Evolutionary conservation across 2,113 vertebrate species (phyloP).

Genomic region (Micromys minutus): DNA sequence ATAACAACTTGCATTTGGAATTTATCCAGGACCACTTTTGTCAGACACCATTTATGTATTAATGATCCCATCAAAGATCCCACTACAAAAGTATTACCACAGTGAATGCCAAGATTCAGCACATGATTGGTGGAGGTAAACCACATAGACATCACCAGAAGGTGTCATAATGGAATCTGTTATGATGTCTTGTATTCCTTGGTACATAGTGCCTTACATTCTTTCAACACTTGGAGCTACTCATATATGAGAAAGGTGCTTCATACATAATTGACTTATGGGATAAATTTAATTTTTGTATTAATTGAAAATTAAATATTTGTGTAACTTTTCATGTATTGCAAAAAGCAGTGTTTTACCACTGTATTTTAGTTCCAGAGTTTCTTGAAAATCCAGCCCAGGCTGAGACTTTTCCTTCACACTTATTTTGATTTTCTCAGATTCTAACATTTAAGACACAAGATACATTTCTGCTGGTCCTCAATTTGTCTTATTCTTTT

Average conservation of each 20-base stretch:
- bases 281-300: background rate
- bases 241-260: background rate
- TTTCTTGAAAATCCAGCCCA: background rate
- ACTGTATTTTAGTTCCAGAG: background rate
- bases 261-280: background rate
- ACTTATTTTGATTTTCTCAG: slow-evolving; percentile 5
- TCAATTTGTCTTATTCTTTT: slow-evolving; percentile 58
- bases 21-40: too few species aligned
- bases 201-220: background rate
- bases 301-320: slow-evolving; percentile 18
- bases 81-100: background rate
- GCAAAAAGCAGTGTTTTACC: background rate
- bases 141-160: background rate
- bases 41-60: background rate
- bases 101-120: too few species aligned
- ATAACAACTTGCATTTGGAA: background rate
- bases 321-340: background rate
- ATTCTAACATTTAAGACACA: slow-evolving; percentile 52
- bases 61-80: background rate
- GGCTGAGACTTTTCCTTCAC: background rate
- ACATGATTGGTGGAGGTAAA: background rate
- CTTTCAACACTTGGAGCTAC: background rate
- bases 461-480: background rate
- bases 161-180: background rate
- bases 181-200: background rate